Evolutionary conservation across 2,797 vertebrate species (phyloP).

Genomic region (Sebastes oblongus): DNA sequence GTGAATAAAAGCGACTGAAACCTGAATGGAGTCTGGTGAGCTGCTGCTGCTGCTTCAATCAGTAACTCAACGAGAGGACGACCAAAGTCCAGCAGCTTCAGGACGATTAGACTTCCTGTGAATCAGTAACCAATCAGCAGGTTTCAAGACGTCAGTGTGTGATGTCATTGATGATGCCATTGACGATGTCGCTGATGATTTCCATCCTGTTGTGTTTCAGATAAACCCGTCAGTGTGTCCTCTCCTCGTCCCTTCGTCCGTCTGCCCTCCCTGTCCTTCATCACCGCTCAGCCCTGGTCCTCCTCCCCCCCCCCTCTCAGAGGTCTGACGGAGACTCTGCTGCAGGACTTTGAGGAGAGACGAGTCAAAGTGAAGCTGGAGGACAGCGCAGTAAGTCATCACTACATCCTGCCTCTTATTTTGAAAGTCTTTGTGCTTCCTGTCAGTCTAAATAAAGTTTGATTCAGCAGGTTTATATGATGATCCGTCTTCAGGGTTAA

Average conservation of each 20-base stretch:
- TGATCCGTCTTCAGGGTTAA: no score
- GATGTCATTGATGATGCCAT: not conserved
- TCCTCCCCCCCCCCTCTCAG: not conserved
- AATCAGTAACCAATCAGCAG: slow-evolving; percentile 27
- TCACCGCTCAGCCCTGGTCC: slow-evolving; percentile 74
- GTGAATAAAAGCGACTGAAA: not conserved
- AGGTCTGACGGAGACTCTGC: slow-evolving; percentile 75
- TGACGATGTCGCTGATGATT: not conserved
- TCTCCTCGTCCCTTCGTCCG: slow-evolving; percentile 6
- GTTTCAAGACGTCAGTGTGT: not conserved
- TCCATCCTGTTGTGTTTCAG: slow-evolving; percentile 38
- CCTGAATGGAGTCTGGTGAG: not conserved
- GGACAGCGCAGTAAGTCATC: slow-evolving; percentile 74
- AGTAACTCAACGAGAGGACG: slow-evolving; percentile 44
- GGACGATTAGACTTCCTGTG: not conserved
- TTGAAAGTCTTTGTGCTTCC: not conserved
- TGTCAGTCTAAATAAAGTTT: not conserved
- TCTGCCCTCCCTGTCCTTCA: slow-evolving; percentile 57
- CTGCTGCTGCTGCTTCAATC: slow-evolving; percentile 17
- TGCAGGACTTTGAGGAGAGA: slow-evolving; percentile 78
- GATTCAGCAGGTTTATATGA: not conserved
- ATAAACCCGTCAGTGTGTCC: slow-evolving; percentile 19
- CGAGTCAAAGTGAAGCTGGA: slow-evolving; percentile 68
- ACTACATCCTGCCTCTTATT: no score
- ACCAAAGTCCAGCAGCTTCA: slow-evolving; percentile 30